phyloP scores from a whole-genome alignment of 2,888 invertebrate genomes.

The Diaphora mendica region DNA sequence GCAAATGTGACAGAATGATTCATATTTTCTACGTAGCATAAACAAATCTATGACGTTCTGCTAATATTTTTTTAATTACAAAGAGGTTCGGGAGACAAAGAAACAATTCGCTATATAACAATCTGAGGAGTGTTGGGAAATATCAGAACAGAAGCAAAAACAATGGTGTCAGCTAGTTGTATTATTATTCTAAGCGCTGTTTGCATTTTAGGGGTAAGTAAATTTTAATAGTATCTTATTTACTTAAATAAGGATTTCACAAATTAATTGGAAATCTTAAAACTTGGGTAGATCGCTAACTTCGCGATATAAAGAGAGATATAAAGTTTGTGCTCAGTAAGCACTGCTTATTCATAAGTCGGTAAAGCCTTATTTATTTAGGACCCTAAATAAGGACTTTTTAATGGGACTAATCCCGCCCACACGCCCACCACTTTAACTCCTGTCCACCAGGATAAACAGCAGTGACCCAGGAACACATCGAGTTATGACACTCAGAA shows the following conservation, averaged over 20 bases:
- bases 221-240: background rate
- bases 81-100: constrained; percentile 39
- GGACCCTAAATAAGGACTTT: background rate
- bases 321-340: background rate
- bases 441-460: too few relatives aligned
- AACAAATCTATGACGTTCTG: constrained; percentile 27
- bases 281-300: too few relatives aligned
- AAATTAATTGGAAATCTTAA: background rate
- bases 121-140: constrained; percentile 26
- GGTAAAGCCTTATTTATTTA: background rate
- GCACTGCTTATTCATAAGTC: background rate
- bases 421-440: too few relatives aligned
- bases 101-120: constrained; percentile 32
- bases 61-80: constrained; percentile 17
- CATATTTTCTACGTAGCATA: background rate
- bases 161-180: constrained; percentile 53
- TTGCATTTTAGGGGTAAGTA: constrained; percentile 53
- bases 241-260: background rate
- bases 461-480: too few relatives aligned
- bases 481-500: too few relatives aligned
- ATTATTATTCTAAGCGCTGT: constrained; percentile 47
- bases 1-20: background rate
- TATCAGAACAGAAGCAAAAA: constrained; percentile 26
- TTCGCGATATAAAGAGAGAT: background rate
- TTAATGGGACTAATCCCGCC: too few relatives aligned